phyloP scores from a whole-genome alignment of 2,113 vertebrate species.

The Melanostigma gelatinosum region DNA sequence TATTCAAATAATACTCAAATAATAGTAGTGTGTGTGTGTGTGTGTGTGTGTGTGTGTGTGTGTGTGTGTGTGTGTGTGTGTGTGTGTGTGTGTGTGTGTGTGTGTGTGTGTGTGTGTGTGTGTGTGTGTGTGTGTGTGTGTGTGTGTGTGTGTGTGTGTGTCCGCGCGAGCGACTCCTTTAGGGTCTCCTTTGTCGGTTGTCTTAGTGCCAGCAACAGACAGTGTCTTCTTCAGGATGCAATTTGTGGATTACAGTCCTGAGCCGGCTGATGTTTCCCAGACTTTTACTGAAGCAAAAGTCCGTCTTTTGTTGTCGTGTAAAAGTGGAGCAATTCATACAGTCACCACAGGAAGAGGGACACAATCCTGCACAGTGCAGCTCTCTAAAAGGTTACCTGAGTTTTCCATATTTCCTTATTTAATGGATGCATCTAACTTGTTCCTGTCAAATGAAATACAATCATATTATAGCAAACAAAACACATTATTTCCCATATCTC shows the following conservation, averaged over 20 bases:
- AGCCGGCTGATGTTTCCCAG: slow-evolving; percentile 21
- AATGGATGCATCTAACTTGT: not conserved
- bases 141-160: not conserved
- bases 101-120: not conserved
- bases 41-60: not conserved
- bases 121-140: too few species aligned
- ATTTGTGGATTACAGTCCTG: slow-evolving; percentile 76
- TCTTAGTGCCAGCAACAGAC: slow-evolving; percentile 76
- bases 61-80: not conserved
- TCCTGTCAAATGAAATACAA: not conserved
- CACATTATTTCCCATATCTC: not conserved
- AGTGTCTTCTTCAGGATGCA: slow-evolving; percentile 78
- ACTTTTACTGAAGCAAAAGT: slow-evolving; percentile 49
- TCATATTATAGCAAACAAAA: not conserved
- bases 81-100: too few species aligned
- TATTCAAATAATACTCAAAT: not conserved
- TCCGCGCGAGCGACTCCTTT: not conserved
- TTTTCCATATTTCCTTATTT: not conserved
- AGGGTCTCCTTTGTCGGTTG: slow-evolving; percentile 85
- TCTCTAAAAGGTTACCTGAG: slow-evolving; percentile 81
- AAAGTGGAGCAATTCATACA: slow-evolving; percentile 81
- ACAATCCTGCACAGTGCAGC: slow-evolving; percentile 52
- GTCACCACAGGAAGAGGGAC: slow-evolving; percentile 62
- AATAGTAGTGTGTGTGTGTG: not conserved
- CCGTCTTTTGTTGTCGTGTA: slow-evolving; percentile 82